These are phyloP conservation scores for Parnassius mnemosyne DNA, from an alignment of 2,888 invertebrate species.

Conservation along the genomic window DNA sequence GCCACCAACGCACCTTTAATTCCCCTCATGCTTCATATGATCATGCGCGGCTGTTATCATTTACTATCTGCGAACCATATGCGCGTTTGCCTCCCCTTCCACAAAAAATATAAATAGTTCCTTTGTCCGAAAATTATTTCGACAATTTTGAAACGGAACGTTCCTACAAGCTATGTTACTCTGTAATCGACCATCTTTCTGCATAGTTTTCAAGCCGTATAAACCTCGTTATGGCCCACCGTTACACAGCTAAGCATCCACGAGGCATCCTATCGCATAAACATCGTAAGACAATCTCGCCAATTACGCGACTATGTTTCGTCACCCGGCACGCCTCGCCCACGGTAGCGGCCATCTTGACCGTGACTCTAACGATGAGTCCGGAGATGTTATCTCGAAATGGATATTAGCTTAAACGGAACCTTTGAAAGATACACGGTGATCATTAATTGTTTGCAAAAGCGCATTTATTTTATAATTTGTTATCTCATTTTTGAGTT, in stretches of 20 bases:
- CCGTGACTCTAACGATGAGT: slow-evolving; percentile 5
- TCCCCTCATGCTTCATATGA: no score
- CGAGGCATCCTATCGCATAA: slow-evolving; percentile 14
- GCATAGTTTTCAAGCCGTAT: slow-evolving; percentile 3
- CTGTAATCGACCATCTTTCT: not conserved
- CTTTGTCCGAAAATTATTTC: no score
- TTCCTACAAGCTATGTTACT: no score
- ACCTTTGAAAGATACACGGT: not conserved
- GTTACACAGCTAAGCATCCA: not conserved
- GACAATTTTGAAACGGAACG: no score
- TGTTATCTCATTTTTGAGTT: no score
- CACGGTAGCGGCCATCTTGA: slow-evolving; percentile 10
- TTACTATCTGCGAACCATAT: no score
- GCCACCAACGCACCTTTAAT: no score
- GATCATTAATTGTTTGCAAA: not conserved
- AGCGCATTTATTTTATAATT: not conserved
- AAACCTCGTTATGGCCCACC: slow-evolving; percentile 10
- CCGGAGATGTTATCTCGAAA: slow-evolving; percentile 7
- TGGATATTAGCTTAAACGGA: slow-evolving; percentile 17
- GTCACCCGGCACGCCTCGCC: slow-evolving; percentile 19
- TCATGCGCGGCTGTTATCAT: no score
- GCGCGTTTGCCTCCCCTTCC: no score
- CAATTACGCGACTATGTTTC: slow-evolving; percentile 24
- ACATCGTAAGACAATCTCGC: slow-evolving; percentile 16
- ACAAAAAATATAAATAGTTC: no score